phyloP scores from a whole-genome alignment of 2,113 vertebrate species.

The Periophthalmus modestus region DNA sequence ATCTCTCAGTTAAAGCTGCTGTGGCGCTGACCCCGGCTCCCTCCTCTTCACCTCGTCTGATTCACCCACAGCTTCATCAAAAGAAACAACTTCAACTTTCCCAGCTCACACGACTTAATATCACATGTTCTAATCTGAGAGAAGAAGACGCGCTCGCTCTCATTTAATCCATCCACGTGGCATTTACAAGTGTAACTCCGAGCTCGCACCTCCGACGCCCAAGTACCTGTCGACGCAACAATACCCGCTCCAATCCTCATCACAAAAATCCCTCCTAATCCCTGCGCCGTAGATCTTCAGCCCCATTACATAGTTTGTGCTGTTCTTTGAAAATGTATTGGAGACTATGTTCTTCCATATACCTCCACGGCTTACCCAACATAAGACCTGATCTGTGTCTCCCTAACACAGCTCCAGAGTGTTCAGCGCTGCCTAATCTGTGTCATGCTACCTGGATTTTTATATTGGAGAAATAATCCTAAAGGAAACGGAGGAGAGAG shows the following conservation, averaged over 20 bases:
- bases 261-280: constrained; percentile 69
- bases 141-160: constrained; percentile 27
- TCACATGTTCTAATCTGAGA: constrained; percentile 23
- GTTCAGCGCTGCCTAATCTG: constrained; percentile 74
- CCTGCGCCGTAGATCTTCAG: constrained; percentile 63
- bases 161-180: constrained; percentile 55
- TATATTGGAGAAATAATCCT: constrained; percentile 75
- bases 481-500: constrained; percentile 32
- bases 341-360: constrained; percentile 53
- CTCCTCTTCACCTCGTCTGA: constrained; percentile 6
- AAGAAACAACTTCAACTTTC: constrained; percentile 5
- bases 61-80: constrained; percentile 17
- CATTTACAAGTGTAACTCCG: constrained; percentile 39
- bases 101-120: constrained; percentile 11
- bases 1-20: not conserved
- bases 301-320: constrained; percentile 53
- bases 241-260: constrained; percentile 64
- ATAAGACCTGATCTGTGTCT: constrained; percentile 71
- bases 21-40: constrained; percentile 2
- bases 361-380: constrained; percentile 69
- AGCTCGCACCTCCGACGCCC: constrained; percentile 30
- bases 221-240: constrained; percentile 72
- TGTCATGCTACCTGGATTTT: constrained; percentile 76
- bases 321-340: constrained; percentile 62
- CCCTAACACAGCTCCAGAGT: constrained; percentile 61